Base-by-base conservation (phyloP, 2,888 invertebrate genomes). In the Tillus elongatus region DNA sequence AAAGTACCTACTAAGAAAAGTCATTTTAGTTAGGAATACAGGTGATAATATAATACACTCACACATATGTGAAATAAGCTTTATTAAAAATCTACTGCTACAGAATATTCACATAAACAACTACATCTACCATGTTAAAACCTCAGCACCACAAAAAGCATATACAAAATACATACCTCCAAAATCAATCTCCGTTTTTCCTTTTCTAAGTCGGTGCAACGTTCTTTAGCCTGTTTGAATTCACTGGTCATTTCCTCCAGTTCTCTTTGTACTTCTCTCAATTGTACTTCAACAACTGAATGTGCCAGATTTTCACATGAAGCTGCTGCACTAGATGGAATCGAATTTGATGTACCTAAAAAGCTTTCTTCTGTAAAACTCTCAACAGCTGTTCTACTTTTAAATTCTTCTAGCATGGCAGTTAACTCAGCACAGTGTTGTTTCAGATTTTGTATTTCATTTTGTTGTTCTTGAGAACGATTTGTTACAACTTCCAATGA, bases 371-470 rank as follows among this genome's bases (percentile, higher is more conserved):
- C 24, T 8, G 24, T 19, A 6, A 19, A n/a, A n/a, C 24, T 19
- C 6, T n/a, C 24, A n/a, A 8, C n/a, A n/a, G n/a, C 6, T 8
- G 42, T 44, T 16, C 45, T 48, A 2, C 48, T 36, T 24, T 51
- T 47, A n/a, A 57, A 52, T 37, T 70, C 69, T 4, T 71, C 70
- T 13, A 76, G 50, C 60, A 77, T 54, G n/a, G 49, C 50, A 43
- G 53, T 56, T 14, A 65, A 39, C 51, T 66, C 65, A 3, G 41
- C 43, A 39, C 60, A 63, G 34, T 61, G 56, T 2, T 40, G 34
- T 28, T 51, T 44, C 10, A 64, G 45, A 41, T 42, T 47, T 15
- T 44, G 37, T 14, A 60, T 44, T 43, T 61, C 58, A 2, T 33
- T 33, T 41, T 53, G 48, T 42, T 61, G 56, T 29, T 54, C 50